A percentile compares a stretch with the other conserved stretches of the same genome.
Evolutionary conservation across 2,797 vertebrate species (phyloP).

Genomic region (Mastacembelus armatus): DNA sequence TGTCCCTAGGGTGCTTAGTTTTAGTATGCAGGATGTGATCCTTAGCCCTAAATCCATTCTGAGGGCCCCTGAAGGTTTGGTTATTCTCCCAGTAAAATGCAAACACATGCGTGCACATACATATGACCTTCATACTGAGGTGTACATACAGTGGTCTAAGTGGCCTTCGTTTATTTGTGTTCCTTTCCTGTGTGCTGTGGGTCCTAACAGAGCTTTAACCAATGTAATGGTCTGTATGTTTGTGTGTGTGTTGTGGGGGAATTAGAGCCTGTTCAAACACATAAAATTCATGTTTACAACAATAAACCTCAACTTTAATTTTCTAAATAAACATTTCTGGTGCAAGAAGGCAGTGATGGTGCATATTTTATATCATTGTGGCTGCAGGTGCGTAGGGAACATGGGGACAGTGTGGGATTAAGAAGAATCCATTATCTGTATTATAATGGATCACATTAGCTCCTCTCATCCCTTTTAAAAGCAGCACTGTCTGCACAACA

Average conservation of each 20-base stretch:
- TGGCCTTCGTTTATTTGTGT: conserved; percentile 16
- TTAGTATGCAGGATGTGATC: no score
- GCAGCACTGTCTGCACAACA: conserved; percentile 34
- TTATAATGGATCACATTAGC: conserved; percentile 40
- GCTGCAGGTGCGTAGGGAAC: conserved; percentile 7
- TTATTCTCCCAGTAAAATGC: no score
- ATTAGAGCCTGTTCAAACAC: no score
- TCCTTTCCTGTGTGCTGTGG: conserved; percentile 18
- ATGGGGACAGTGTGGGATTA: conserved; percentile 23
- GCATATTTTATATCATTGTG: no score
- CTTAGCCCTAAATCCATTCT: no score
- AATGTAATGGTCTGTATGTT: conserved; percentile 43
- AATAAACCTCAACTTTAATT: no score
- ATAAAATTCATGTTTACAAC: no score
- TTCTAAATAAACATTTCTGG: background rate
- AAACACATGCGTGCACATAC: conserved; percentile 2
- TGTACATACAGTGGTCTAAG: conserved; percentile 18
- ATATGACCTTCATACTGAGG: conserved; percentile 14
- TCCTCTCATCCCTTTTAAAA: conserved; percentile 41
- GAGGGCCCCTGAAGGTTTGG: no score
- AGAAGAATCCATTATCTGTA: conserved; percentile 51
- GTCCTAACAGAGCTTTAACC: conserved; percentile 56
- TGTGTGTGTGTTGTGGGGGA: conserved; percentile 7
- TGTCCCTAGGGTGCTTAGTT: no score
- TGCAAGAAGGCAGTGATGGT: background rate